Conservation (phyloP, 2,113 vertebrate genomes). For the Cervus canadensis region DNA sequence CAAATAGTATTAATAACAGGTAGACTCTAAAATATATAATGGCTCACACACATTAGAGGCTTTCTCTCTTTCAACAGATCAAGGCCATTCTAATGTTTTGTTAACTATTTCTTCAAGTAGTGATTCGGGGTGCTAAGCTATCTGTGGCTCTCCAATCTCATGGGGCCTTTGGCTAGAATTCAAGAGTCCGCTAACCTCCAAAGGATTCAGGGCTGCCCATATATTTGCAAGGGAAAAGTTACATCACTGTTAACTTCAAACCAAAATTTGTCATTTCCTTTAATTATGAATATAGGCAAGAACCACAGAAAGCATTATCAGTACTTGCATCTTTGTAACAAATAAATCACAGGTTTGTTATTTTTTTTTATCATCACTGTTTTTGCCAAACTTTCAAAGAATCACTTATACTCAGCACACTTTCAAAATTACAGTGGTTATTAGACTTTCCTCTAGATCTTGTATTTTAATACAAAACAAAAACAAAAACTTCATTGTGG, state of each 20-base stretch:
- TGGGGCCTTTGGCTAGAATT: background rate
- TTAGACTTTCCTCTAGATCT: background rate
- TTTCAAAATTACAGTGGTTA: background rate
- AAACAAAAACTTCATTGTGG: background rate
- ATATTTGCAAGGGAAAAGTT: background rate
- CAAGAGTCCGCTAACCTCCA: background rate
- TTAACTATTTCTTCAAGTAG: background rate
- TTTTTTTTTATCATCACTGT: background rate
- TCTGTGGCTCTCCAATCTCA: background rate
- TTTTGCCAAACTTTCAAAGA: background rate
- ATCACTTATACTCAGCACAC: background rate
- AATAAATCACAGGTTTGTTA: background rate
- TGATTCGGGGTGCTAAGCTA: background rate
- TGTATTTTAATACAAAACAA: background rate
- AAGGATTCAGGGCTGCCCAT: background rate
- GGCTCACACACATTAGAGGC: background rate
- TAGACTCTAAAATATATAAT: background rate
- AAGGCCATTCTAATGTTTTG: background rate
- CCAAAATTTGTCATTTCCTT: slow-evolving; percentile 3
- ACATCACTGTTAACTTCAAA: slow-evolving; percentile 1
- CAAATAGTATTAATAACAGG: background rate
- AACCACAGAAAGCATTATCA: background rate
- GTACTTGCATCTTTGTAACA: background rate
- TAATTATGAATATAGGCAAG: background rate
- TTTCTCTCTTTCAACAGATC: background rate